phyloP scores from a whole-genome alignment of 1,140 invertebrate genomes.

The Drosophila watanabei region DNA sequence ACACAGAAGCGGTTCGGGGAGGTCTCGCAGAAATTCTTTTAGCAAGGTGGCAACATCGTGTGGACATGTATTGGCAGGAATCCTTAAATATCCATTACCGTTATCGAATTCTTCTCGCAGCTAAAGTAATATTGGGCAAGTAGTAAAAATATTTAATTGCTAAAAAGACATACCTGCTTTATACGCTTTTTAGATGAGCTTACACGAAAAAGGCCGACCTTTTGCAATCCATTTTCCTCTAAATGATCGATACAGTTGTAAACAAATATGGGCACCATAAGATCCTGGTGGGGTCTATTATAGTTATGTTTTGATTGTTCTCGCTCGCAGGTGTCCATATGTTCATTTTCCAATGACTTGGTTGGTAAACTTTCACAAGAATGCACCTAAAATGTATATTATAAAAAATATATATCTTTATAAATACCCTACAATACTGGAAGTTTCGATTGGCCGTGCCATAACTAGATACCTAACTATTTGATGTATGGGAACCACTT shows the following conservation, averaged over 20 bases:
- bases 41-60: constrained; percentile 97
- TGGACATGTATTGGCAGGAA: constrained; percentile 93
- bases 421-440: no score
- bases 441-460: no score
- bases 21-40: constrained; percentile 96
- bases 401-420: background rate
- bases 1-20: constrained; percentile 96
- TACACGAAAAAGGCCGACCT: constrained; percentile 95
- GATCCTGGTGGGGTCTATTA: constrained; percentile 38
- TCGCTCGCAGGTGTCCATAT: background rate
- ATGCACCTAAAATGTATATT: constrained; percentile 52
- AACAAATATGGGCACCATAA: constrained; percentile 91
- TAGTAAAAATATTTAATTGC: background rate
- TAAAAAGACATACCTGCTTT: constrained; percentile 90
- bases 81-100: constrained; percentile 89
- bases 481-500: no score
- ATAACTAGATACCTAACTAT: no score
- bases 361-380: constrained; percentile 78
- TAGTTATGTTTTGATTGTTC: constrained; percentile 84
- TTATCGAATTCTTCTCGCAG: constrained; percentile 96
- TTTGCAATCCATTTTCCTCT: constrained; percentile 91
- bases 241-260: constrained; percentile 93
- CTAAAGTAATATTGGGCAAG: constrained; percentile 85
- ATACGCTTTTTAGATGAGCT: constrained; percentile 96
- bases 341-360: constrained; percentile 39